These are phyloP conservation scores for Drymonia ruficornis DNA, from an alignment of 2,888 invertebrate species.

Conservation along the genomic window DNA sequence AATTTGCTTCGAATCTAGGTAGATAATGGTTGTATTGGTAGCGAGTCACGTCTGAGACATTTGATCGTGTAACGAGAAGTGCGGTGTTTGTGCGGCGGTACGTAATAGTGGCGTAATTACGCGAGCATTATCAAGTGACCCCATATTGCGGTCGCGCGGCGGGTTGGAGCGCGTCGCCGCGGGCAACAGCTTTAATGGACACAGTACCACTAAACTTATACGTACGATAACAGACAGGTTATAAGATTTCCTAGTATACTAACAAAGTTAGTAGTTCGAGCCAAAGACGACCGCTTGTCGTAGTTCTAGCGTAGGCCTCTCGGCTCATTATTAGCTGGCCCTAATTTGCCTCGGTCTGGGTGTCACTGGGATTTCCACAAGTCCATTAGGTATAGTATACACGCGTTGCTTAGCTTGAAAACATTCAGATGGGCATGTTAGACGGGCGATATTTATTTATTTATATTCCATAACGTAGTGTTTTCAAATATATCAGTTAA, in stretches of 20 bases:
- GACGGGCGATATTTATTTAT: too few relatives aligned
- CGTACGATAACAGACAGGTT: slow-evolving; percentile 9
- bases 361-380: too few relatives aligned
- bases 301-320: too few relatives aligned
- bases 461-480: too few relatives aligned
- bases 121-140: slow-evolving; percentile 80
- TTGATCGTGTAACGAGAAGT: slow-evolving; percentile 78
- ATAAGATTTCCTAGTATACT: neutral
- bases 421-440: too few relatives aligned
- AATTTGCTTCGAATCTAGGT: slow-evolving; percentile 75
- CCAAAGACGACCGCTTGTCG: too few relatives aligned
- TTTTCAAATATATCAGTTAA: too few relatives aligned
- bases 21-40: slow-evolving; percentile 74
- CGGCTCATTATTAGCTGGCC: too few relatives aligned
- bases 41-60: slow-evolving; percentile 80
- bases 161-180: slow-evolving; percentile 48
- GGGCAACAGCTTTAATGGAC: slow-evolving; percentile 52
- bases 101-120: slow-evolving; percentile 77
- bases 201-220: slow-evolving; percentile 50
- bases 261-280: too few relatives aligned
- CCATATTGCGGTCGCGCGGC: slow-evolving; percentile 73
- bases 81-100: slow-evolving; percentile 59
- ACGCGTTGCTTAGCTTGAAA: too few relatives aligned
- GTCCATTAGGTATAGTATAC: too few relatives aligned
- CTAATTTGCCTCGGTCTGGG: too few relatives aligned